Evolutionary conservation across 1,140 invertebrate species (phyloP), one percentile per base, ranked within the genome.

Genomic region (Cotesia glomerata): DNA sequence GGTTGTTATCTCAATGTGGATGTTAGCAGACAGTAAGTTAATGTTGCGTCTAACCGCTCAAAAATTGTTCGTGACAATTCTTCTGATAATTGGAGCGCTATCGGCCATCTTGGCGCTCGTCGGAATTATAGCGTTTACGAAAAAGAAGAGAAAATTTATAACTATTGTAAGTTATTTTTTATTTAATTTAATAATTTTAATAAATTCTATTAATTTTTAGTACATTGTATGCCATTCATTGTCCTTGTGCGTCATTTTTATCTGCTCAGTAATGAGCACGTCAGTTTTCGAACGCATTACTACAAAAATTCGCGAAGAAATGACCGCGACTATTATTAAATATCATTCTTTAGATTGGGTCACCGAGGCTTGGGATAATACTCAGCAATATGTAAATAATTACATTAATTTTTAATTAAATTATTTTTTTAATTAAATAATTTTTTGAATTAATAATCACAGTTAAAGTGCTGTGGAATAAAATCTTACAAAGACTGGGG

Each of bases 381-480:
- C 81, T 65, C 81, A 82, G 5, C 75, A 69, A 80, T 80, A 82
- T 45, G 80, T 82, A 77, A 74, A 64, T 35, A 32, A 39, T 63
- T 39, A 18, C 66, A 66, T 52, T 14, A 56, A 54, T 39, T 8
- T 63, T n/a, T 34, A 35, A 32, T 61, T 45, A 18, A 35, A 3
- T 66, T 65, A 18, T 26, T 49, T 39, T 51, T 11, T 51, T 45
- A 5, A 16, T 49, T 26, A 9, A 52, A 14, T 51, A 32, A 56
- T 45, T 16, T 63, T 39, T 26, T 26, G 1, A 26, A 26, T 26
- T 26, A 26, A 26, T 26, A 11, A 35, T 61, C 61, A 0, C 11
- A 82, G 80, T 58, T 82, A 18, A 71, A 78, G 59, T 82, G 81
- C 16, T 82, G 81, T 18, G 81, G 81, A 58, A 75, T 82, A 5